Conservation (phyloP, 2,888 invertebrate species). For the Watsonalla binaria region DNA sequence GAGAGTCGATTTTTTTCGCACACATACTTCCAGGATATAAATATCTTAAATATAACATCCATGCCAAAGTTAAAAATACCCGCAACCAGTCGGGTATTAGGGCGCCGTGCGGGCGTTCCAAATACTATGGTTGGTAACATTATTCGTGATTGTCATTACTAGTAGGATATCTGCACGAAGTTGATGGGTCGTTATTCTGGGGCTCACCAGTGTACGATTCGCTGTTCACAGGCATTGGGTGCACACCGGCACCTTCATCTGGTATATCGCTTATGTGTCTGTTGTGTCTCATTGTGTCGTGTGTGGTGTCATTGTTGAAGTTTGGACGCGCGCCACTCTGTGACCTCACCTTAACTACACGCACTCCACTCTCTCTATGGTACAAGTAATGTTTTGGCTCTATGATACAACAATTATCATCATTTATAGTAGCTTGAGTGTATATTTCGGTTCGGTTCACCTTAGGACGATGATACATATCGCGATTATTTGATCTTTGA, state of each 20-base stretch:
- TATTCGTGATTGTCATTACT: slow-evolving; percentile 10
- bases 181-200: slow-evolving; percentile 17
- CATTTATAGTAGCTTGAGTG: slow-evolving; percentile 26
- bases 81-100: too few species aligned
- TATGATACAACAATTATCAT: slow-evolving; percentile 31
- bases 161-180: slow-evolving; percentile 7
- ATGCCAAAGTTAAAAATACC: too few species aligned
- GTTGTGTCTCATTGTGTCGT: slow-evolving; percentile 9
- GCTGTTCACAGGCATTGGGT: slow-evolving; percentile 12
- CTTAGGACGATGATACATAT: slow-evolving; percentile 26
- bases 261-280: slow-evolving; percentile 17
- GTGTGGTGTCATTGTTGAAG: slow-evolving; percentile 11
- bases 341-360: slow-evolving; percentile 9
- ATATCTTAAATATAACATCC: too few species aligned
- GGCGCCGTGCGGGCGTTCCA: too few species aligned
- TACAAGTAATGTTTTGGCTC: slow-evolving; percentile 41
- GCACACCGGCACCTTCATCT: slow-evolving; percentile 10
- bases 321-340: slow-evolving; percentile 16
- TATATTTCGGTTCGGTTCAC: slow-evolving; percentile 23
- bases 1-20: too few species aligned
- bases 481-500: slow-evolving; percentile 25
- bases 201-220: slow-evolving; percentile 12
- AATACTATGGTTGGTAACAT: not conserved
- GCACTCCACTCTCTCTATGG: slow-evolving; percentile 24
- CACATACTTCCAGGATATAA: too few species aligned